Percentiles rank a stretch among this genome's conserved stretches.
Evolutionary conservation across 2,888 invertebrate genomes (phyloP).

Genomic region (Glaucopsyche alexis): DNA sequence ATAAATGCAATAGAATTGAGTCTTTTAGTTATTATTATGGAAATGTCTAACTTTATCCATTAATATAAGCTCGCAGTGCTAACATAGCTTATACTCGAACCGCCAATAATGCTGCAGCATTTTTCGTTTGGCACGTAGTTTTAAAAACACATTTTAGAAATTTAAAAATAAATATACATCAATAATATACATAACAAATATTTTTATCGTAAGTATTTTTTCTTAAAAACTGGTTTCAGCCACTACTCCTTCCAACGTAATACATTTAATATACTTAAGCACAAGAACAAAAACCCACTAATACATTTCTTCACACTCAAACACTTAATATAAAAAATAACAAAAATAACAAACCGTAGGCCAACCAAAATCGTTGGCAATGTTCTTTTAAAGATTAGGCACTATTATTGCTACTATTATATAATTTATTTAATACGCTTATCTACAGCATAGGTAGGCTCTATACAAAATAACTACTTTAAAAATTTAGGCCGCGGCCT

Average conservation of each 20-base stretch:
- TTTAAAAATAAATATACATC: conserved; percentile 18
- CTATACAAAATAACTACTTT: conserved; percentile 77
- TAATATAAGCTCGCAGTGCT: conserved; percentile 57
- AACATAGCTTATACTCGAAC: conserved; percentile 58
- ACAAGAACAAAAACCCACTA: conserved; percentile 41
- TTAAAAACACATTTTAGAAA: conserved; percentile 24
- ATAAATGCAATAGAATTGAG: conserved; percentile 51
- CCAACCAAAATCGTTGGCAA: conserved; percentile 52
- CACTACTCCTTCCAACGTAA: conserved; percentile 26
- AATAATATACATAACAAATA: conserved; percentile 28
- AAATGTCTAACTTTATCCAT: conserved; percentile 41
- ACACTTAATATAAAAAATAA: conserved; percentile 65
- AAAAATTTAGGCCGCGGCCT: conserved; percentile 67
- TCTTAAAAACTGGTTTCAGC: conserved; percentile 8
- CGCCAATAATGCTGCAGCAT: conserved; percentile 44
- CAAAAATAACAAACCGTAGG: conserved; percentile 63
- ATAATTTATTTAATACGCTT: conserved; percentile 68
- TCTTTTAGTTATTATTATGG: conserved; percentile 42
- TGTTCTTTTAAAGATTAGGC: conserved; percentile 77
- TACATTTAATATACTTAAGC: conserved; percentile 34
- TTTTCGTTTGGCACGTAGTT: conserved; percentile 30
- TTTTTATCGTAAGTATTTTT: conserved; percentile 9
- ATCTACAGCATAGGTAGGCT: conserved; percentile 70
- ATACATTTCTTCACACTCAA: conserved; percentile 54
- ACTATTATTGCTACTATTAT: conserved; percentile 79